Percentiles rank a stretch among this genome's conserved stretches.
Conservation (phyloP, 2,113 vertebrate species). For the Istiophorus platypterus region DNA sequence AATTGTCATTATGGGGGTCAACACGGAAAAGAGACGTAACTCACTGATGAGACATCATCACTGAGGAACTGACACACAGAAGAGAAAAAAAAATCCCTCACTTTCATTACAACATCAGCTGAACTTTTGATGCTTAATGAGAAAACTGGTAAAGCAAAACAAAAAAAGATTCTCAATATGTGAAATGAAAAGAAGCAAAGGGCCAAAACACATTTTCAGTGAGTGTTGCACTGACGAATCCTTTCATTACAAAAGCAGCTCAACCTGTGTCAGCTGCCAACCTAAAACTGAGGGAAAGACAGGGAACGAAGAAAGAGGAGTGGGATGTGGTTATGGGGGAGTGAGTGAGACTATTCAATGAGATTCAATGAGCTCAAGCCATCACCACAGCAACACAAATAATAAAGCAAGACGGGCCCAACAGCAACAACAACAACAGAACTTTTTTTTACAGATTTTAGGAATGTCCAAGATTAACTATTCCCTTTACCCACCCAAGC, state of each 20-base stretch:
- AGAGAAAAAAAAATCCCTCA: slow-evolving; percentile 12
- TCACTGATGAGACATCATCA: slow-evolving; percentile 9
- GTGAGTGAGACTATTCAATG: slow-evolving; percentile 21
- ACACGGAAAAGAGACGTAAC: neutral
- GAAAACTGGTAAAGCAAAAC: neutral
- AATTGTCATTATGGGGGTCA: slow-evolving; percentile 33
- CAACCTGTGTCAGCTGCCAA: slow-evolving; percentile 23
- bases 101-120: neutral
- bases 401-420: slow-evolving; percentile 5
- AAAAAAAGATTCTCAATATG: neutral
- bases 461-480: neutral
- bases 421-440: neutral
- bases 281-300: slow-evolving; percentile 5
- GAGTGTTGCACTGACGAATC: neutral
- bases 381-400: slow-evolving; percentile 43
- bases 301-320: neutral
- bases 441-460: neutral
- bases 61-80: neutral
- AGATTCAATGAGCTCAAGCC: slow-evolving; percentile 32
- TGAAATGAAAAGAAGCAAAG: neutral
- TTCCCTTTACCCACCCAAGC: neutral
- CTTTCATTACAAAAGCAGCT: slow-evolving; percentile 12
- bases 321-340: slow-evolving; percentile 14
- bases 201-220: neutral
- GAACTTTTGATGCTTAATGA: neutral